Percentiles rank a stretch among this genome's conserved stretches.
These are phyloP conservation scores for Homalodisca vitripennis DNA, from an alignment of 1,140 invertebrate species.

Conservation along the genomic window DNA sequence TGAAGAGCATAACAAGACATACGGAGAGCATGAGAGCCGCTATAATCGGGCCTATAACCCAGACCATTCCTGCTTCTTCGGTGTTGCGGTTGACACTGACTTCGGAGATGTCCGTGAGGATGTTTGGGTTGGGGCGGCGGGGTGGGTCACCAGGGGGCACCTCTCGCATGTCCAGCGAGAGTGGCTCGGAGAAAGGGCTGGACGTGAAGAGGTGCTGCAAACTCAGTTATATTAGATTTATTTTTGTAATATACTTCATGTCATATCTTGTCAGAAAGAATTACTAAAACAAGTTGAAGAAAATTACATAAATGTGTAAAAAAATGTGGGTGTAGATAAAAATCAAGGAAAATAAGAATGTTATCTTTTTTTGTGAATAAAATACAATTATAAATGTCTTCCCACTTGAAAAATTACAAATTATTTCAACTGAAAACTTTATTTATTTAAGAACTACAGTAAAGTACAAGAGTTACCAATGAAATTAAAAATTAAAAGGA, in stretches of 20 bases:
- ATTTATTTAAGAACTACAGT: no score
- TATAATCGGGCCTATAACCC: constrained; percentile 82
- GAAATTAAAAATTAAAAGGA: no score
- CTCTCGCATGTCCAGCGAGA: constrained; percentile 86
- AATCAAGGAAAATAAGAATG: background rate
- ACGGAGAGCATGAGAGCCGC: constrained; percentile 74
- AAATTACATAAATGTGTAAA: no score
- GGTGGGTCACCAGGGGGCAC: constrained; percentile 84
- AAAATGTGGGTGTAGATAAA: no score
- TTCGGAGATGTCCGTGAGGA: constrained; percentile 66
- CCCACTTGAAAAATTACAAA: background rate
- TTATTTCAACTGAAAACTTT: background rate
- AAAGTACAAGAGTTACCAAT: no score
- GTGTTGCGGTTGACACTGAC: constrained; percentile 73
- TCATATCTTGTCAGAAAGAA: no score
- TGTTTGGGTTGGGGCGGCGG: constrained; percentile 78
- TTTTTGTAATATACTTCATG: background rate
- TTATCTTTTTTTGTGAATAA: background rate
- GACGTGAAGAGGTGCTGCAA: constrained; percentile 85
- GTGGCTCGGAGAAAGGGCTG: constrained; percentile 88
- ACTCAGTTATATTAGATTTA: constrained; percentile 14
- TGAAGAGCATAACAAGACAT: constrained; percentile 73
- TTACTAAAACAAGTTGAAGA: no score
- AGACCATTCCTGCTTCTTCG: constrained; percentile 80
- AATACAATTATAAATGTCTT: constrained; percentile 1